Conservation (phyloP, 2,888 invertebrate species). For the Agrypnus murinus region DNA sequence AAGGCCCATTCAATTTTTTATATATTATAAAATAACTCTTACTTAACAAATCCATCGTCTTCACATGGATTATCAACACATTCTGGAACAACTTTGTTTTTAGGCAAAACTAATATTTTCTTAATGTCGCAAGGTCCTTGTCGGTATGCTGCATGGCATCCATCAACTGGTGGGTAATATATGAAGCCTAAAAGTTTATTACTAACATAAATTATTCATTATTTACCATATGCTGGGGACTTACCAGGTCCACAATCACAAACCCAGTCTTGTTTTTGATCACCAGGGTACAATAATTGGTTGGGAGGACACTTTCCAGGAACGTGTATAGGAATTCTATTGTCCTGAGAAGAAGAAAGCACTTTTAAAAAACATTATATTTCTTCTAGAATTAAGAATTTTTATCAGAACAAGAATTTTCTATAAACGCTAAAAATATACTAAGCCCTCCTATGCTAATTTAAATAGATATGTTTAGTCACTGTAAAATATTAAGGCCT, state of each 20-base stretch:
- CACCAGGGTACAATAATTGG: slow-evolving; percentile 81
- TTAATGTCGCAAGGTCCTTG: slow-evolving; percentile 78
- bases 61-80: slow-evolving; percentile 79
- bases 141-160: slow-evolving; percentile 78
- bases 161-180: slow-evolving; percentile 77
- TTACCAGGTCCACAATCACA: slow-evolving; percentile 77
- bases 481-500: too few relatives aligned
- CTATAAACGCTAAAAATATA: too few relatives aligned
- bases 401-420: too few relatives aligned
- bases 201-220: background rate
- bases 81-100: slow-evolving; percentile 73
- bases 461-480: too few relatives aligned
- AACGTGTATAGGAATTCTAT: slow-evolving; percentile 74
- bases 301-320: slow-evolving; percentile 77
- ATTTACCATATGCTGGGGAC: slow-evolving; percentile 26
- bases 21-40: slow-evolving; percentile 50
- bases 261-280: slow-evolving; percentile 78
- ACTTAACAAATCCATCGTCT: slow-evolving; percentile 72
- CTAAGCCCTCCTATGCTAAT: too few relatives aligned
- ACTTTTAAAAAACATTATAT: too few relatives aligned
- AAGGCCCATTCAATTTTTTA: too few relatives aligned
- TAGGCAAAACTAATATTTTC: slow-evolving; percentile 75
- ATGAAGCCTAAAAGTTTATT: slow-evolving; percentile 71
- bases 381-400: too few relatives aligned
- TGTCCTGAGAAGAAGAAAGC: slow-evolving; percentile 35